Percentiles rank a stretch among this genome's conserved stretches.
Conservation (phyloP, 2,113 vertebrate species). For the Dunckerocampus dactyliophorus region DNA sequence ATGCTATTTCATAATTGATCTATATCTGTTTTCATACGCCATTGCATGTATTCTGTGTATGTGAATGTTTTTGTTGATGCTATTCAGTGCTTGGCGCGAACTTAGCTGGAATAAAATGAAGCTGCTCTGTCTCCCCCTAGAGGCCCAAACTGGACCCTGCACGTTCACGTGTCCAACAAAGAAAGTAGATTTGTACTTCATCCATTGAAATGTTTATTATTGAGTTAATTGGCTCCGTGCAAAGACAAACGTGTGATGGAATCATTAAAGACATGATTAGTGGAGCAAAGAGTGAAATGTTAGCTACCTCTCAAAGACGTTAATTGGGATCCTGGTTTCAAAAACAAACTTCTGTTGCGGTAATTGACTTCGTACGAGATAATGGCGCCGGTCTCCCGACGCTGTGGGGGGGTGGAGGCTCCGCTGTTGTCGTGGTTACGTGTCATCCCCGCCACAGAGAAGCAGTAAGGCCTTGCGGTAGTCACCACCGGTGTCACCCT, state of each 20-base stretch:
- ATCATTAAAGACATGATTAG: slow-evolving; percentile 33
- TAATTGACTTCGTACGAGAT: slow-evolving; percentile 6
- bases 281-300: slow-evolving; percentile 36
- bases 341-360: slow-evolving; percentile 21
- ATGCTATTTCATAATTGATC: no score
- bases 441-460: slow-evolving; percentile 87
- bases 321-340: slow-evolving; percentile 25
- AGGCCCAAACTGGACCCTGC: no score
- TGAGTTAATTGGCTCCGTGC: no score
- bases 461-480: slow-evolving; percentile 84
- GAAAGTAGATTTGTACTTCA: no score
- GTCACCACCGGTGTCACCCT: slow-evolving; percentile 88
- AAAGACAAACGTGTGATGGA: background rate
- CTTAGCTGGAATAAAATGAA: no score
- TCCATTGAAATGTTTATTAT: no score
- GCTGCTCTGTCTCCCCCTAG: no score
- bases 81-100: no score
- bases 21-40: no score
- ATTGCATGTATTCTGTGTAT: no score
- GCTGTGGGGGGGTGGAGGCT: background rate
- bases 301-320: slow-evolving; percentile 59
- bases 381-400: background rate
- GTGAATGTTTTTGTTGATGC: no score
- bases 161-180: no score
- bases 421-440: slow-evolving; percentile 61